Base-by-base conservation (phyloP, 2,797 vertebrate genomes). In the Gambusia yucatana region DNA sequence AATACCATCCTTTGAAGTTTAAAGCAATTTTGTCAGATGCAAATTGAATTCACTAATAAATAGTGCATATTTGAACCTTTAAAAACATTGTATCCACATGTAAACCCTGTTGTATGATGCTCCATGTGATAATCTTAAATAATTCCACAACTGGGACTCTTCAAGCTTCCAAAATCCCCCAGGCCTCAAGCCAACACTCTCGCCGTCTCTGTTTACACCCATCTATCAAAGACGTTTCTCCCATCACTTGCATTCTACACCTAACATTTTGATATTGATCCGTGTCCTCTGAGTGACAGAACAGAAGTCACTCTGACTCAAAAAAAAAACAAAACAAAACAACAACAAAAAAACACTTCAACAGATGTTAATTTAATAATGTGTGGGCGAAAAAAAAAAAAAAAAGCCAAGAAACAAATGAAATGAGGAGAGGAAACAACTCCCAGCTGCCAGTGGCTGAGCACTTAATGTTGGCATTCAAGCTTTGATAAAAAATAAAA, bases 321-420 rank as follows among this genome's bases (percentile, higher is more conserved):
- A 76, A 86, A 89, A 86, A 90, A 91, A 89, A 33, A 33, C 33
- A 33, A 33, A 33, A 33, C 33, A 33, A 33, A 33, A 33, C 82
- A 47, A 76, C 86, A 89, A 84, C 7, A 50, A 50, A 1, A 8
- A 89, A 91, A 90, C 81, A 90, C 91, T 90, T 90, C 87, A 93
- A 91, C 91, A 93, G 91, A 94, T 95, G 93, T 92, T 94, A 94
- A 95, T 94, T 94, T 92, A 94, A 95, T 94, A 94, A 95, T 93
- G 90, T 92, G 92, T 87, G 84, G 81, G 89, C 90, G 91, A 6
- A 25, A 41, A 41, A 88, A 89, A 91, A 93, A 13, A 91, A 91
- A 93, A 92, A 87, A 88, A 90, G 91, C 89, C 92, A 92, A 93
- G 91, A 91, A 88, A 93, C 82, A 88, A 93, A 95, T 86, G 91